These are phyloP conservation scores for Uloborus plumipes DNA, from an alignment of 2,888 invertebrate genomes.

Conservation along the genomic window DNA sequence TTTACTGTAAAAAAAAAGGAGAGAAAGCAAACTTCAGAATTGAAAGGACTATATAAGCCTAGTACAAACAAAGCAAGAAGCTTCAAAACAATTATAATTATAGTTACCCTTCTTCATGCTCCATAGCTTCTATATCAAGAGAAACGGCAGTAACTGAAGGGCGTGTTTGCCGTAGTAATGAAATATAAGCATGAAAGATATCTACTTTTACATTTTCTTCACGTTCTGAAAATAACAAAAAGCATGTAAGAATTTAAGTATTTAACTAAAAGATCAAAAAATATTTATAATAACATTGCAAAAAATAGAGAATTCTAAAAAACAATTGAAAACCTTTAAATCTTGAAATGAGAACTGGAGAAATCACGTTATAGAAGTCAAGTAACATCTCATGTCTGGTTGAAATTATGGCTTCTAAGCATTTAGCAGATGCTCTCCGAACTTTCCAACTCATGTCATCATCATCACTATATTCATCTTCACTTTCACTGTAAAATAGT, in stretches of 20 bases:
- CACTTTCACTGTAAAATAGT: slow-evolving; percentile 73
- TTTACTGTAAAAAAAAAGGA: no score
- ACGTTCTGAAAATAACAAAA: slow-evolving; percentile 78
- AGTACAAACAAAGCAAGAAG: neutral
- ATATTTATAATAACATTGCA: no score
- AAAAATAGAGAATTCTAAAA: no score
- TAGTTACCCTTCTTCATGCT: slow-evolving; percentile 72
- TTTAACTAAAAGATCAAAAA: no score
- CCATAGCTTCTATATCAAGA: slow-evolving; percentile 72
- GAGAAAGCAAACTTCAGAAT: neutral
- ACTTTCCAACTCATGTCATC: slow-evolving; percentile 99
- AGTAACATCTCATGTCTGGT: slow-evolving; percentile 91
- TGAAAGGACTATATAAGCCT: neutral
- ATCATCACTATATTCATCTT: slow-evolving; percentile 98
- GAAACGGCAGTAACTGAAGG: slow-evolving; percentile 74
- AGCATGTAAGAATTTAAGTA: neutral
- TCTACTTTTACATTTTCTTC: slow-evolving; percentile 99
- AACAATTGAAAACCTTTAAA: slow-evolving; percentile 81
- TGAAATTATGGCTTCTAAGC: slow-evolving; percentile 93
- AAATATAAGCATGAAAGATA: slow-evolving; percentile 96
- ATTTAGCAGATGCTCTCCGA: slow-evolving; percentile 95
- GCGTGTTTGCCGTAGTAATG: slow-evolving; percentile 87
- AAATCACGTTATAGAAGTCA: slow-evolving; percentile 89
- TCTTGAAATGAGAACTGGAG: slow-evolving; percentile 90
- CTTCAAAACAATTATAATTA: neutral